These are phyloP conservation scores for Elgaria multicarinata DNA, from an alignment of 2,113 vertebrate species.

Conservation along the genomic window DNA sequence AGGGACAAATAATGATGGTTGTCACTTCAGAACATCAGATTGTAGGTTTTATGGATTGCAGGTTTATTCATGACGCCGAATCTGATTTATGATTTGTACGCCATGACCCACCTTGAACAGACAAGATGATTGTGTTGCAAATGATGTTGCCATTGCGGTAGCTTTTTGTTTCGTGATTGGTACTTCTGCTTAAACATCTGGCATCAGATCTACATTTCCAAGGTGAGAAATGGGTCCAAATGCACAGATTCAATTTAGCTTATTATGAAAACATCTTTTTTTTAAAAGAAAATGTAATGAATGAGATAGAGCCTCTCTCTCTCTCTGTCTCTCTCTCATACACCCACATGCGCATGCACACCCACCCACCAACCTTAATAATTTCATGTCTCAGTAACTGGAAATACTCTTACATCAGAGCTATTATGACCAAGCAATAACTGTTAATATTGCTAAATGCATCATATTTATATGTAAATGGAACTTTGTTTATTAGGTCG, in stretches of 20 bases:
- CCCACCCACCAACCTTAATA: not conserved
- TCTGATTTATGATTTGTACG: slow-evolving; percentile 20
- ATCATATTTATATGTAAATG: not conserved
- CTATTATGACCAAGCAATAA: not conserved
- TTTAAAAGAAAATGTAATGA: not conserved
- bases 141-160: not conserved
- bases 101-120: not conserved
- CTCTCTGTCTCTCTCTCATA: not conserved
- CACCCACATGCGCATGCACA: not conserved
- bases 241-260: not conserved
- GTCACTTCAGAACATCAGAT: slow-evolving; percentile 64
- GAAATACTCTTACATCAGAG: slow-evolving; percentile 24
- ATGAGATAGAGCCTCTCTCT: not conserved
- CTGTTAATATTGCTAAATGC: slow-evolving; percentile 40
- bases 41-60: slow-evolving; percentile 57
- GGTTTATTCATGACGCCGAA: slow-evolving; percentile 52
- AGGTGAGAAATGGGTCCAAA: not conserved
- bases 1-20: slow-evolving; percentile 48
- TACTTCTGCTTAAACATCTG: not conserved
- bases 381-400: slow-evolving; percentile 21
- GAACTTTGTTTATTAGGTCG: slow-evolving; percentile 10
- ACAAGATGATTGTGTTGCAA: not conserved
- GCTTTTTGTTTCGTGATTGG: not conserved
- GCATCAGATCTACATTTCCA: not conserved
- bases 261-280: not conserved